These are phyloP conservation scores for Pollimyrus isidori DNA, from an alignment of 2,113 vertebrate species.

Conservation along the genomic window DNA sequence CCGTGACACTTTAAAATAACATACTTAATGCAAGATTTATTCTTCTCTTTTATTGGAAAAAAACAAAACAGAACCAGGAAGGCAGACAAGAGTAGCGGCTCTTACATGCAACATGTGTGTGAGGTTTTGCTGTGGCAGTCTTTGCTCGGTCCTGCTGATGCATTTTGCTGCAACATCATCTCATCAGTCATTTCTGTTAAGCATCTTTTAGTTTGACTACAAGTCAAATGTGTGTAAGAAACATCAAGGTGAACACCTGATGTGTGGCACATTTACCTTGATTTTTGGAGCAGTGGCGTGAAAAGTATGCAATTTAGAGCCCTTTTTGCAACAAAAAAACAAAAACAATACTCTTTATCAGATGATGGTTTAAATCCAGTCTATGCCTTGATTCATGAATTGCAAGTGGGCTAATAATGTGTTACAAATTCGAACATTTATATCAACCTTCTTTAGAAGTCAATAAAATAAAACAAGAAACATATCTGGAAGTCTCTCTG, in stretches of 20 bases:
- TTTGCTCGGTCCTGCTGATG: neutral
- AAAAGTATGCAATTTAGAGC: neutral
- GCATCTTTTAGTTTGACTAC: neutral
- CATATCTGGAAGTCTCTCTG: neutral
- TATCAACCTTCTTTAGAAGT: neutral
- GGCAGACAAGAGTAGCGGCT: neutral
- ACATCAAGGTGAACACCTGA: neutral
- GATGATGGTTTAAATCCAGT: neutral
- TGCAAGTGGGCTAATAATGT: neutral
- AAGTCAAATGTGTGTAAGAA: conserved; percentile 10
- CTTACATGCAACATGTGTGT: neutral
- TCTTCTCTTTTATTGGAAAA: neutral
- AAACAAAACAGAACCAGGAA: neutral
- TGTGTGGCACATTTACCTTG: neutral
- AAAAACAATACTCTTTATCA: neutral
- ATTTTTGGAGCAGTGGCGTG: neutral
- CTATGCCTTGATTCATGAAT: neutral
- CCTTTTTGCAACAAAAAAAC: neutral
- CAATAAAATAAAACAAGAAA: neutral
- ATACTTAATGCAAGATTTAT: neutral
- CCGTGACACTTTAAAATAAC: neutral
- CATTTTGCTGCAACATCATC: neutral
- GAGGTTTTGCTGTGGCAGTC: neutral
- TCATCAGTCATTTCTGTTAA: neutral
- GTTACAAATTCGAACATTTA: neutral